Base-by-base conservation (phyloP, 2,113 vertebrate species). In the Channa argus region DNA sequence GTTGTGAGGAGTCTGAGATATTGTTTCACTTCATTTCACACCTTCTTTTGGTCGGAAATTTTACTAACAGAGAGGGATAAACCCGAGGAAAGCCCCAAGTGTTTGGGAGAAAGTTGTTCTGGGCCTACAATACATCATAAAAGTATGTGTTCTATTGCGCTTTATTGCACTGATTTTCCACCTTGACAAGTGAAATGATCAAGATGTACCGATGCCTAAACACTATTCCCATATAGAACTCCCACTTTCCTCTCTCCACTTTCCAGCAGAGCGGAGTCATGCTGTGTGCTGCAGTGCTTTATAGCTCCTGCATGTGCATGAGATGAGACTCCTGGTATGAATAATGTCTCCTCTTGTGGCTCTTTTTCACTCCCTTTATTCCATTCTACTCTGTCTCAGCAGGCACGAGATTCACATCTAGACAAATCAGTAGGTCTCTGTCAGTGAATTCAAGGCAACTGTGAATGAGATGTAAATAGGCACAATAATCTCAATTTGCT, bases 241-340 rank as follows among this genome's bases (percentile, higher is more conserved):
- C 14, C 24, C 33, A 14, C 60, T 63, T 56, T 50, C 8, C 5
- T 45, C 71, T 64, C 73, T 72, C 65, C 37, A 5, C 53, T 65
- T 9, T 85, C 63, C 77, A 73, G 80, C 79, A 77, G 80, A 72
- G 84, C 63, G 66, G 78, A 79, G 45, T 75, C 85, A 14, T 67
- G 83, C 83, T 85, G 81, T 71, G 76, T 82, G 66, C 77, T 75
- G 85, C 83, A 86, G 79, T 77, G 74, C 63, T 82, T 67, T 86
- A 66, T 56, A 8, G 84, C 77, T 82, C 63, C 70, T 83, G 71
- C 61, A 73, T 72, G 77, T 80, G 81, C 58, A 78, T 56, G 70
- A 83, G 65, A 84, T 84, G 80, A 79, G 72, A 71, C 59, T 82
- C 49, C 61, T 52, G 51, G 65, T 74, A 74, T 82, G 80, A 88